phyloP scores from a whole-genome alignment of 2,113 vertebrate species.

The Odocoileus virginianus region DNA sequence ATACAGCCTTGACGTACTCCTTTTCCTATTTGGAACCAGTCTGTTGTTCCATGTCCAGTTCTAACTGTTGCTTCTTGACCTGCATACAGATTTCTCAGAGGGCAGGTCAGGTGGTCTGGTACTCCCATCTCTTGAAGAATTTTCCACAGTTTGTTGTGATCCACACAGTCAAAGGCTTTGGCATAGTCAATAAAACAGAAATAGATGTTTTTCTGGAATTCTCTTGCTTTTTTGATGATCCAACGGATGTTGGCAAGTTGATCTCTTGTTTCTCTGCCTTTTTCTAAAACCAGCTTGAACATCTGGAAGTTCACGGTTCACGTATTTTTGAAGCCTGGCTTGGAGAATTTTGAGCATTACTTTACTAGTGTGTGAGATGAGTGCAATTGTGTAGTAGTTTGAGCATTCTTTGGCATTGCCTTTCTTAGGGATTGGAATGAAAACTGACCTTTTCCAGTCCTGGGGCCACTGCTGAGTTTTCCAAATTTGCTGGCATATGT shows the following conservation, averaged over 20 bases:
- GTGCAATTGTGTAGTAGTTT: background rate
- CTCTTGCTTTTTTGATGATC: background rate
- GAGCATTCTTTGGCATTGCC: background rate
- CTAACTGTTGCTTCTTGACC: no score
- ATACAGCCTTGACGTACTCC: no score
- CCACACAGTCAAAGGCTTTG: no score
- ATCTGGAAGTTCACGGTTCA: background rate
- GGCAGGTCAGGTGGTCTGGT: no score
- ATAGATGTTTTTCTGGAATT: background rate
- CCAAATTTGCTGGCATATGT: background rate
- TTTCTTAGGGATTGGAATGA: background rate
- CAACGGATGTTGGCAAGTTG: accelerated
- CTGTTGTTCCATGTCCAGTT: no score
- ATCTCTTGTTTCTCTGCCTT: no score
- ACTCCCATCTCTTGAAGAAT: no score
- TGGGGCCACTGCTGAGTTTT: background rate
- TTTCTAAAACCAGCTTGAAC: background rate
- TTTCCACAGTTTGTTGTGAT: no score
- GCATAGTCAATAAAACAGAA: background rate
- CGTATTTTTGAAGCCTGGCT: background rate
- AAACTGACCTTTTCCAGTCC: background rate
- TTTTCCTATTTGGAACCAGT: no score
- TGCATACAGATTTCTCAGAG: no score
- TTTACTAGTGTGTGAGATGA: background rate
- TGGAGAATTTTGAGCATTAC: background rate